A percentile compares a stretch with the other conserved stretches of the same genome.
phyloP scores from a whole-genome alignment of 2,113 vertebrate genomes.

The Oophaga pumilio region DNA sequence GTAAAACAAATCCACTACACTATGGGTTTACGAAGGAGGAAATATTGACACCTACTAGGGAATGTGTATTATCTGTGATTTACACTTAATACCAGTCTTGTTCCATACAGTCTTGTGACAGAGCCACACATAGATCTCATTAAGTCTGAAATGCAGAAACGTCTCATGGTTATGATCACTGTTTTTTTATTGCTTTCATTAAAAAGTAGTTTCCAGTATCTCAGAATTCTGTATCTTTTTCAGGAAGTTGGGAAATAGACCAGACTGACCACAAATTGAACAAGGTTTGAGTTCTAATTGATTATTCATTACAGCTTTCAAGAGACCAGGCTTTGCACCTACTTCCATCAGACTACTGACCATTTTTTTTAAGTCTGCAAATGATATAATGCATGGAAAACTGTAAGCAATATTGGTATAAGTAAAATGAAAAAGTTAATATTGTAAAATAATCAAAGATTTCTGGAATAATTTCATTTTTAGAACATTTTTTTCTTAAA shows the following conservation, averaged over 20 bases:
- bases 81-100: not conserved
- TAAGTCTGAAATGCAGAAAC: not conserved
- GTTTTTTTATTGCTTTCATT: not conserved
- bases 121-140: not conserved
- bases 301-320: conserved; percentile 37
- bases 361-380: not conserved
- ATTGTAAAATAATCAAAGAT: too few relatives aligned
- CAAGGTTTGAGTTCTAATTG: conserved; percentile 33
- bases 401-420: not conserved
- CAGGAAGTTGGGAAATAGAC: conserved; percentile 37
- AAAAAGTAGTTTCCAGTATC: conserved; percentile 35
- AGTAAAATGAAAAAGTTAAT: not conserved
- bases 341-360: not conserved
- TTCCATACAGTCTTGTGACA: not conserved
- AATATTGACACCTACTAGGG: not conserved
- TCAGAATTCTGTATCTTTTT: conserved; percentile 6
- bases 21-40: not conserved
- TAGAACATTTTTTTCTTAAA: too few relatives aligned
- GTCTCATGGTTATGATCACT: not conserved
- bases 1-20: not conserved
- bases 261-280: conserved; percentile 43
- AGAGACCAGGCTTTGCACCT: conserved; percentile 16
- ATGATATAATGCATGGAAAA: not conserved
- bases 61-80: not conserved
- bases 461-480: too few relatives aligned